Base-by-base conservation (phyloP, 2,797 vertebrate genomes). In the Cryptoprocta ferox region DNA sequence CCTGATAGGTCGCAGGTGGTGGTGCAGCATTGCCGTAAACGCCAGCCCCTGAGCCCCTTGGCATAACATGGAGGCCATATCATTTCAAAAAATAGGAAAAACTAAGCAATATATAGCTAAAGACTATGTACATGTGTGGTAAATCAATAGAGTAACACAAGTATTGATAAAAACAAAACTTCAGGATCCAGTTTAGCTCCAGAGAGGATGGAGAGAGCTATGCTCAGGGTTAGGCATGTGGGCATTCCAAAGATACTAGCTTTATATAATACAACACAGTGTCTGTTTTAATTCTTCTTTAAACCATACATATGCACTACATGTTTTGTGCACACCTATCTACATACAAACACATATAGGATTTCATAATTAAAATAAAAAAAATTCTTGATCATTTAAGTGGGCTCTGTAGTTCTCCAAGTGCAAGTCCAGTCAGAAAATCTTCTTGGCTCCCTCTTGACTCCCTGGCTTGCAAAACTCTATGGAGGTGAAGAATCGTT, bases 21-120 rank as follows among this genome's bases (percentile, higher is more conserved):
- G 99, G 99, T 2, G 99, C 98, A 0, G 99, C 96, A 75, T 96
- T 99, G 98, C 99, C 99, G 92, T 99, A 99, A 82, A 99, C 98
- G 4, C 99, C 99, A 82, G 98, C 96, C 30, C 99, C 98, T 0
- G 98, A 98, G 92, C 98, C 98, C 96, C 99, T 99, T 66, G 99
- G 99, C 98, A 99, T 92, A 15, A 97, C 98, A 97, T 99, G 99
- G 63, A n/a, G n/a, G n/a, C n/a, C 66, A 6, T 39, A 53, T 53
- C 35, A 59, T 65, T 76, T 94, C 35, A 65, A 73, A 97, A 97
- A 93, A 37, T 73, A 73, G 24, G 59, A 48, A 86, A 95, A 89
- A 59, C 26, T 45, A 18, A 93, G 59, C 32, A 85, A 48, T 61
- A 65, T 32, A 30, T 14, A 3, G 56, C 19, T 59, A 80, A 88